phyloP scores from a whole-genome alignment of 2,113 vertebrate genomes.

The Macquaria australasica region DNA sequence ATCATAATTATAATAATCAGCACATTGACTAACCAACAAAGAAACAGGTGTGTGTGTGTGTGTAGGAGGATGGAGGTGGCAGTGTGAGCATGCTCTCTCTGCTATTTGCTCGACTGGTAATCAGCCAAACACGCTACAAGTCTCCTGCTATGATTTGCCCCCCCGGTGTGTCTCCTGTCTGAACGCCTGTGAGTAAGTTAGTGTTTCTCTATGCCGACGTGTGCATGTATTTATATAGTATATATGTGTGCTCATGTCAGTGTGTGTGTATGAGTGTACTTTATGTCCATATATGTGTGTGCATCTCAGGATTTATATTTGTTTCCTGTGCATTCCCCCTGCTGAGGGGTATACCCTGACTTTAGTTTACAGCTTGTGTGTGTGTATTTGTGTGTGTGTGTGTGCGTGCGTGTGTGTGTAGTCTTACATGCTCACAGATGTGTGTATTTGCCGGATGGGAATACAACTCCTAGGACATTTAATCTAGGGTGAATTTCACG shows the following conservation, averaged over 20 bases:
- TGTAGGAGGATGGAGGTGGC: slow-evolving; percentile 70
- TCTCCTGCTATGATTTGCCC: slow-evolving; percentile 77
- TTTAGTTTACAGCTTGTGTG: slow-evolving; percentile 57
- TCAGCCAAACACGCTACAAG: slow-evolving; percentile 78
- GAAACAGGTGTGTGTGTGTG: slow-evolving; percentile 50
- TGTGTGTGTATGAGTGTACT: slow-evolving; percentile 47
- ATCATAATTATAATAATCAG: slow-evolving; percentile 60
- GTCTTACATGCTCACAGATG: slow-evolving; percentile 49
- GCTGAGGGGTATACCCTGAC: slow-evolving; percentile 53
- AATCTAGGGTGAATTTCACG: slow-evolving; percentile 86
- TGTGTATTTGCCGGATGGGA: slow-evolving; percentile 70
- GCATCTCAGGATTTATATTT: slow-evolving; percentile 76
- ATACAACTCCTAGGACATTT: slow-evolving; percentile 83
- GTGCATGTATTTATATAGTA: slow-evolving; percentile 64
- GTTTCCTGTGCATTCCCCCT: slow-evolving; percentile 73
- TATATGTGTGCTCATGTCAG: slow-evolving; percentile 39
- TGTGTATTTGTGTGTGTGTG: slow-evolving; percentile 22
- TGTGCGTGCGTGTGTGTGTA: slow-evolving; percentile 13
- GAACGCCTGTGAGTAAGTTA: slow-evolving; percentile 72
- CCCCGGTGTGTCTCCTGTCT: slow-evolving; percentile 76
- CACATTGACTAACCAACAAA: slow-evolving; percentile 53
- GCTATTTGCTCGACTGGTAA: slow-evolving; percentile 79
- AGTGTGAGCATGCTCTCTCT: slow-evolving; percentile 66
- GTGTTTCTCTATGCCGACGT: slow-evolving; percentile 55
- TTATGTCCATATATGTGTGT: slow-evolving; percentile 51